Base-by-base conservation (phyloP, 2,113 vertebrate species). In the Sitta europaea region DNA sequence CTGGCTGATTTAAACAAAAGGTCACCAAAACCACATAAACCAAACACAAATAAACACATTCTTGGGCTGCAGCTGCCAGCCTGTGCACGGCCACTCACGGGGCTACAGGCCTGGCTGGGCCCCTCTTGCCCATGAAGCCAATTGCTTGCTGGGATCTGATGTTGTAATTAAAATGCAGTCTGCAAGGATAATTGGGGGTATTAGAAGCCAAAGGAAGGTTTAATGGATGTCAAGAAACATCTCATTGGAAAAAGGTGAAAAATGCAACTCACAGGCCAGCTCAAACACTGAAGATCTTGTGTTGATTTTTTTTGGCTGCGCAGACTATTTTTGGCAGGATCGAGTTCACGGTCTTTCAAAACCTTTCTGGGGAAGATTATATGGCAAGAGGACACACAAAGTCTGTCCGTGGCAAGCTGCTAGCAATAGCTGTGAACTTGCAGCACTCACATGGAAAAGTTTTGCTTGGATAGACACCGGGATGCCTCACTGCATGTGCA, bases 11-110 rank as follows among this genome's bases (percentile, higher is more conserved):
- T 92, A 70, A 93, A 86, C 86, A 65, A 93, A 97, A 94, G 94
- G 90, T 92, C 95, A 95, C 79, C 91, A 80, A 95, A 97, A 83
- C 91, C 95, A 74, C 86, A 95, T 54, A 93, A 95, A 92, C 94
- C 92, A 88, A 92, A 86, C 1, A 35, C 88, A 96, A 95, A 95
- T 57, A 96, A 94, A 94, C 75, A 91, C 79, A 91, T 96, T 92
- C 86, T 84, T 95, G 62, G 55, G 83, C 54, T 66, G 36, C 50
- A 58, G 67, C 73, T 86, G 83, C 91, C 90, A 95, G 90, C 42
- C 82, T 83, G 86, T 15, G 6, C 58, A 38, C 11, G 35, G 70
- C 71, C 0, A 1, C 62, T 76, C 47, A 71, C 1, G 1, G 48
- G 59, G 82, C 82, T 79, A 51, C 92, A 71, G 86, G 78, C 80